Percentiles rank a stretch among this genome's conserved stretches.
Conservation (phyloP, 2,888 invertebrate species). For the Yponomeuta plumbellus region DNA sequence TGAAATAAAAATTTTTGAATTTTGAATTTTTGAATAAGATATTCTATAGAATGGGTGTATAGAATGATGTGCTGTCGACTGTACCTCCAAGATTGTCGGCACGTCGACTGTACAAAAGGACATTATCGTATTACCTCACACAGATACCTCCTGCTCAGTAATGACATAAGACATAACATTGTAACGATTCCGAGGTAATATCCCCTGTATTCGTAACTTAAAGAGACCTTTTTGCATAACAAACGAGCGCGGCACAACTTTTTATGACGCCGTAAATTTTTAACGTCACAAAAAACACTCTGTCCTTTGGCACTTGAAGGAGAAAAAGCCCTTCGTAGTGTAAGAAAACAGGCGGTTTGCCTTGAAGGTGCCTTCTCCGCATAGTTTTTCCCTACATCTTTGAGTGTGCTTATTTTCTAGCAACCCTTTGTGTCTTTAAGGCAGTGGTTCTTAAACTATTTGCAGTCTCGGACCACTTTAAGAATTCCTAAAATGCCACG, state of each 20-base stretch:
- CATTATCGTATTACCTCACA: not conserved
- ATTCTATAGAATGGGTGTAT: too few relatives aligned
- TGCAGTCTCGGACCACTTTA: too few relatives aligned
- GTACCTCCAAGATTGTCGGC: too few relatives aligned
- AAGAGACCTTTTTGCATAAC: constrained; percentile 29
- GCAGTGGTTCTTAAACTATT: too few relatives aligned
- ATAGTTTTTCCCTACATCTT: too few relatives aligned
- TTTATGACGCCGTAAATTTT: constrained; percentile 68
- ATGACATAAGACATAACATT: constrained; percentile 6
- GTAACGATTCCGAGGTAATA: constrained; percentile 8
- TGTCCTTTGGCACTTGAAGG: constrained; percentile 28
- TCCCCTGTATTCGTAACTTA: not conserved
- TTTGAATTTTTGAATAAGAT: too few relatives aligned
- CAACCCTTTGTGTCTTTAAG: too few relatives aligned
- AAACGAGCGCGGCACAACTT: constrained; percentile 54
- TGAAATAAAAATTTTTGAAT: too few relatives aligned
- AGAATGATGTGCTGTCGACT: too few relatives aligned
- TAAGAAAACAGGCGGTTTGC: not conserved
- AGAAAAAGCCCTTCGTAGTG: not conserved
- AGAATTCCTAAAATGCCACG: too few relatives aligned
- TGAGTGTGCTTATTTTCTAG: too few relatives aligned
- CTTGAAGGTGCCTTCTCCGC: not conserved
- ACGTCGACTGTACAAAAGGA: not conserved
- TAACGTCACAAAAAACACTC: constrained; percentile 59
- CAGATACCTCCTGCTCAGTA: not conserved